Evolutionary conservation across 2,797 vertebrate species (phyloP), one percentile per base, ranked within the genome.

Genomic region (Arnoldichthys spilopterus): DNA sequence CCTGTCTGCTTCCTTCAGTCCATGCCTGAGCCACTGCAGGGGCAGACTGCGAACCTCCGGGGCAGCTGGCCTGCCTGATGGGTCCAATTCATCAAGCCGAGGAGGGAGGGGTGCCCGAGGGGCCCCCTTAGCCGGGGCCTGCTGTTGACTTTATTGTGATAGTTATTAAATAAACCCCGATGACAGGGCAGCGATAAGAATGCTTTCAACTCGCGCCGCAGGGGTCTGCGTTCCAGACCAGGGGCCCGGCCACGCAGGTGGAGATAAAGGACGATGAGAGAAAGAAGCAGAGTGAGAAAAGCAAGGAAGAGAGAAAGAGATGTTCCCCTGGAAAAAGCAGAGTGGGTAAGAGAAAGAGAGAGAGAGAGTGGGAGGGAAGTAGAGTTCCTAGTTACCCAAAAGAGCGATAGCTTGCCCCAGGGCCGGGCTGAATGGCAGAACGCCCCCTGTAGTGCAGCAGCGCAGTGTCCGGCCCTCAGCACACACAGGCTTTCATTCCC

Each of bases 101-200:
- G 83, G 86, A 82, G 30, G 62, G 69, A 71, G 74, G 77, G 62
- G 78, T 72, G 74, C 74, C 72, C 53, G 22, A 51, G 53, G 80
- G 78, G 70, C 84, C 71, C 77, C 85, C 73, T 61, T 73, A 77
- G 81, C 78, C 56, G 0, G 68, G 54, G 63, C 77, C 91, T 90
- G 90, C 90, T 93, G 88, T 92, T 93, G 92, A 95, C 94, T 94
- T 92, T 93, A 94, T 93, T 92, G 91, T 91, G 90, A 93, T 94
- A 87, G 90, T 93, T 94, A 89, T 92, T 93, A 93, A 95, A 94
- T 92, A 91, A 94, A 93, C 88, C 90, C 89, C 85, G 86, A 92
- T 93, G 91, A 94, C 88, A 93, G 90, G 92, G 86, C 61, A 90
- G 87, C 54, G 76, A 86, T 92, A 93, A 92, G 91, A 92, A 88